phyloP scores from a whole-genome alignment of 2,113 vertebrate species.

The Chaetodon trifascialis region DNA sequence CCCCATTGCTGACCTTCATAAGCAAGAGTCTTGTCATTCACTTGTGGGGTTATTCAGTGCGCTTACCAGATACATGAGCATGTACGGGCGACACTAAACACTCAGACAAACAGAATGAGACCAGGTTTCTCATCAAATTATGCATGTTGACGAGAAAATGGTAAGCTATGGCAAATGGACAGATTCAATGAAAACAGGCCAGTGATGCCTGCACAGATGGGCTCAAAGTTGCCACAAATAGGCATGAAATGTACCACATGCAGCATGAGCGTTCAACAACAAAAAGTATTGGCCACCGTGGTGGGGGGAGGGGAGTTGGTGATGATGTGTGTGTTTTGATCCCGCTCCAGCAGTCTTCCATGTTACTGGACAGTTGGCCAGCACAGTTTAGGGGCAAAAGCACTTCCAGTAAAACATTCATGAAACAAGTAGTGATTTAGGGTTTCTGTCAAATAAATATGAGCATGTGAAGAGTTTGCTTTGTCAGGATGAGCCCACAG shows the following conservation, averaged over 20 bases:
- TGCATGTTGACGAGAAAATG: background rate
- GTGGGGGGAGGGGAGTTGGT: background rate
- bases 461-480: background rate
- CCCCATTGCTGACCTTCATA: constrained; percentile 60
- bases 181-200: constrained; percentile 24
- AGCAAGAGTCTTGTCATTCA: constrained; percentile 39
- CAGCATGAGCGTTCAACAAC: constrained; percentile 1
- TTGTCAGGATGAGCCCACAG: background rate
- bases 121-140: constrained; percentile 9
- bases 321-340: constrained; percentile 16
- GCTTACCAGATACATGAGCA: background rate
- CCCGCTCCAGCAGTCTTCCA: constrained; percentile 1
- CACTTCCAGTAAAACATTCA: background rate
- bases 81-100: constrained; percentile 7
- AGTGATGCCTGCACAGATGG: constrained; percentile 15
- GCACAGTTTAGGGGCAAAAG: background rate
- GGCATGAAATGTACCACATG: constrained; percentile 28
- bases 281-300: background rate
- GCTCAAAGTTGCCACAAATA: constrained; percentile 12
- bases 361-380: background rate
- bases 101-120: constrained; percentile 14
- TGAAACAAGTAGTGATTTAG: background rate
- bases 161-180: constrained; percentile 14
- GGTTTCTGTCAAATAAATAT: background rate
- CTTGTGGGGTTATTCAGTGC: constrained; percentile 44